Base-by-base conservation (phyloP, 2,113 vertebrate species). In the Steatornis caripensis region DNA sequence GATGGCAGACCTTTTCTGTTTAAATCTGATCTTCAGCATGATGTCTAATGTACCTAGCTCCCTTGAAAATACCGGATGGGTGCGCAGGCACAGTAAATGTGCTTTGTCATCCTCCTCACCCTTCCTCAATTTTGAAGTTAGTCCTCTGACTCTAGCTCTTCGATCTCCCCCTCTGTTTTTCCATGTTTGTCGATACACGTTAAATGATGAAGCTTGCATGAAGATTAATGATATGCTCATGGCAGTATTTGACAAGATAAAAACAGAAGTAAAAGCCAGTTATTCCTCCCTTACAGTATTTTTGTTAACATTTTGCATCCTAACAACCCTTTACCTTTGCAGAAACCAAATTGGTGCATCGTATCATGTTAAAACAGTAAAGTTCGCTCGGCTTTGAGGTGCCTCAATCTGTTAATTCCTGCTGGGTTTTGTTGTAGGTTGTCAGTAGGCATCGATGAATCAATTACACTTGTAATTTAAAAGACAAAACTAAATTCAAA, bases 301-400 rank as follows among this genome's bases (percentile, higher is more conserved):
- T 49, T 22, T 53, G 32, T 24, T 66, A 55, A 6, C 0, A 17
- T 7, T 69, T 51, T 74, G 15, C 36, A 21, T 41, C 57, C 43
- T 61, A 43, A 8, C 20, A 78, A 1, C 26, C 6, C 5, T 39
- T 76, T 43, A 11, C 36, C 65, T 87, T 68, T 36, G 36, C 26
- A 64, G 61, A 57, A 68, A 27, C 20, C 46, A 54, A 14, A 1
- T 1, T 46, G 36, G 16, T 89, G 24, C 24, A 70, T 89, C 17
- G 0, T 20, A 23, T 30, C 22, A 3, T 20, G 2, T n/a, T 6
- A 53, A n/a, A 65, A n/a, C 17, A 11, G 1, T 8, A 13, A 37
- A 34, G 13, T 30, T 51, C 12, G 19, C 61, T 69, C 20, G 10
- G 0, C 60, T 15, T 46, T 3, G 39, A 54, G 51, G 43, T 70